A percentile compares a stretch with the other conserved stretches of the same genome.
These are phyloP conservation scores for Hestina assimilis DNA, from an alignment of 1,140 invertebrate genomes.

Conservation along the genomic window DNA sequence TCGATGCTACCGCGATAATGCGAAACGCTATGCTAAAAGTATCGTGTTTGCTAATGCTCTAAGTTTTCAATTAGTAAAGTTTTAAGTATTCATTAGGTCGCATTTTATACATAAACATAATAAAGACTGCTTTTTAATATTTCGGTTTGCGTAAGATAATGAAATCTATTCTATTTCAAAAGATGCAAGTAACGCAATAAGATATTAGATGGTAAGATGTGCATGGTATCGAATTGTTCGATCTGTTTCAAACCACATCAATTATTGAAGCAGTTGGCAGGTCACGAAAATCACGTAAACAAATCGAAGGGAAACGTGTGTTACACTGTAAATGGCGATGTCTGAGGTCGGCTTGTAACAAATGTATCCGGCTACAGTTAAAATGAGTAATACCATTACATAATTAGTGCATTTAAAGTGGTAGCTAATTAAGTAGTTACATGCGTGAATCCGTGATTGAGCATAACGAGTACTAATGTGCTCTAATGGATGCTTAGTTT, in stretches of 20 bases:
- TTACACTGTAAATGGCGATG: conserved; percentile 36
- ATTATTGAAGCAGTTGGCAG: conserved; percentile 37
- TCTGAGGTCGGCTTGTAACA: conserved; percentile 22
- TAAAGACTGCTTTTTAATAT: background rate
- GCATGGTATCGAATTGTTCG: conserved; percentile 5
- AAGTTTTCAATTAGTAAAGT: no score
- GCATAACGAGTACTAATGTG: no score
- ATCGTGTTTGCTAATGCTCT: no score
- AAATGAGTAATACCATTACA: no score
- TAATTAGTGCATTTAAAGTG: no score
- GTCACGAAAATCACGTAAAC: conserved; percentile 45
- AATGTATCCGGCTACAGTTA: conserved; percentile 22
- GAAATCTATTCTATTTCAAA: background rate
- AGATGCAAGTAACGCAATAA: background rate
- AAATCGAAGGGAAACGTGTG: conserved; percentile 38
- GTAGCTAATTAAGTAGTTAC: no score
- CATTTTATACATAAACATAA: background rate
- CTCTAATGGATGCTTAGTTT: no score
- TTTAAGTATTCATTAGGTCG: no score
- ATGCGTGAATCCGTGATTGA: no score
- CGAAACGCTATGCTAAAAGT: no score
- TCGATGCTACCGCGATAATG: no score
- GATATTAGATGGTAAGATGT: background rate
- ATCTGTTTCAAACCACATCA: conserved; percentile 29
- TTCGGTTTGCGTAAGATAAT: conserved; percentile 1